phyloP scores from a whole-genome alignment of 2,113 vertebrate species.

The Python bivittatus region DNA sequence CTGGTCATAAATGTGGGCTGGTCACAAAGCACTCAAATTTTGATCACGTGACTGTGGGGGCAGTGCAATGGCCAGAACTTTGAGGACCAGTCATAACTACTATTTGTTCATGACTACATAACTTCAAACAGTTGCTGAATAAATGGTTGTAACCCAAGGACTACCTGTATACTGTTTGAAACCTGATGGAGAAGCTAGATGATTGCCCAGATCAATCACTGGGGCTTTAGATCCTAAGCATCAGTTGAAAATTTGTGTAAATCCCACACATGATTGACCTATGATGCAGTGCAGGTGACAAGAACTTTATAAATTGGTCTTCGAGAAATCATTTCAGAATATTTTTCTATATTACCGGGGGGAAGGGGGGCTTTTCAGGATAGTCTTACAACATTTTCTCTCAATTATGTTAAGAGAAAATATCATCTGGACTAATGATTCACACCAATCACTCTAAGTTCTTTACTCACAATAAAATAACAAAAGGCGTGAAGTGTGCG shows the following conservation, averaged over 20 bases:
- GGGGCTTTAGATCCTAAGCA: not conserved
- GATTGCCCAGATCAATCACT: not conserved
- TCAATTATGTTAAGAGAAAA: conserved; percentile 9
- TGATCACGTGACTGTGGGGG: not conserved
- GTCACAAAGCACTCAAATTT: not conserved
- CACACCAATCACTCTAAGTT: not conserved
- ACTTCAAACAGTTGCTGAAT: not conserved
- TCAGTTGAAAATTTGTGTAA: not conserved
- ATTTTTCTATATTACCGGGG: not conserved
- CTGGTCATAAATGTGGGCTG: not conserved
- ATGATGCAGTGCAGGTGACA: not conserved
- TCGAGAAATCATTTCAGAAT: not conserved
- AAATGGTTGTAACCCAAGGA: not conserved
- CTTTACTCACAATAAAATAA: not conserved
- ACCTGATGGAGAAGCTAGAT: not conserved
- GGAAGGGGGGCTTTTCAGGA: not conserved
- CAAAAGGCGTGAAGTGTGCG: not conserved
- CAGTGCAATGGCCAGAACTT: not conserved
- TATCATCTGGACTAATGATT: not conserved
- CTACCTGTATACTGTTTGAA: not conserved
- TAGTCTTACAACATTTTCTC: not conserved
- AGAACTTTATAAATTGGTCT: not conserved
- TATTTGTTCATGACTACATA: not conserved
- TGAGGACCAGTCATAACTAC: not conserved
- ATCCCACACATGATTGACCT: not conserved